Percentiles rank a stretch among this genome's conserved stretches.
Evolutionary conservation across 2,888 invertebrate genomes (phyloP).

Genomic region (Watsonalla binaria): DNA sequence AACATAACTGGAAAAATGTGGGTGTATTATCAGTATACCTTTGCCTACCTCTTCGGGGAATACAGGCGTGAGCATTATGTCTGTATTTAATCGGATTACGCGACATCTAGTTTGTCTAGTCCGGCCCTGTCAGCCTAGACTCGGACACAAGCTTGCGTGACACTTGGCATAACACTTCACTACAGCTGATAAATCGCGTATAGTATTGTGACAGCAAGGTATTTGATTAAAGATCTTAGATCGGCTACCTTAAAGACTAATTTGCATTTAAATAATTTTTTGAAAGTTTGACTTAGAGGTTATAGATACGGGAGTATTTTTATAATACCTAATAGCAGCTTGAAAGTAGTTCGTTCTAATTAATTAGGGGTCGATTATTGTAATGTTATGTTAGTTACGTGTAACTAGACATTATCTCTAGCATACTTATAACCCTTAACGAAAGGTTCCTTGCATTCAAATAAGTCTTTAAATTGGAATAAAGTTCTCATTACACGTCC

Average conservation of each 20-base stretch:
- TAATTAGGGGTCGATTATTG: too few species aligned
- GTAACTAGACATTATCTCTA: too few species aligned
- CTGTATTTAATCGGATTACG: conserved; percentile 33
- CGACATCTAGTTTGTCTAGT: conserved; percentile 22
- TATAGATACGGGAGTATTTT: not conserved
- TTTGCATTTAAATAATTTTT: not conserved
- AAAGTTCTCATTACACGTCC: too few species aligned
- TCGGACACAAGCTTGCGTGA: conserved; percentile 13
- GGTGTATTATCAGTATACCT: too few species aligned
- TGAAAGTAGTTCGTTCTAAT: not conserved
- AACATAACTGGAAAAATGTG: too few species aligned
- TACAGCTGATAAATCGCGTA: conserved; percentile 16
- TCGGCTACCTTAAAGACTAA: not conserved
- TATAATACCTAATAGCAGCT: not conserved
- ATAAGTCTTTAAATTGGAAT: too few species aligned
- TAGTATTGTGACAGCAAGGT: not conserved
- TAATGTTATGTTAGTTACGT: too few species aligned
- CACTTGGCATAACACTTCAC: conserved; percentile 26
- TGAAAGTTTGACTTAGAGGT: not conserved
- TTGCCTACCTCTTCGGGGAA: too few species aligned
- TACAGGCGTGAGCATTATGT: too few species aligned
- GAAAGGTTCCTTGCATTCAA: too few species aligned
- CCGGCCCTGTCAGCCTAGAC: conserved; percentile 11
- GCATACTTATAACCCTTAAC: too few species aligned
- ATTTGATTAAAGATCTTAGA: not conserved